A percentile compares a stretch with the other conserved stretches of the same genome.
phyloP scores from a whole-genome alignment of 2,113 vertebrate species.

The Oenanthe oenanthe region DNA sequence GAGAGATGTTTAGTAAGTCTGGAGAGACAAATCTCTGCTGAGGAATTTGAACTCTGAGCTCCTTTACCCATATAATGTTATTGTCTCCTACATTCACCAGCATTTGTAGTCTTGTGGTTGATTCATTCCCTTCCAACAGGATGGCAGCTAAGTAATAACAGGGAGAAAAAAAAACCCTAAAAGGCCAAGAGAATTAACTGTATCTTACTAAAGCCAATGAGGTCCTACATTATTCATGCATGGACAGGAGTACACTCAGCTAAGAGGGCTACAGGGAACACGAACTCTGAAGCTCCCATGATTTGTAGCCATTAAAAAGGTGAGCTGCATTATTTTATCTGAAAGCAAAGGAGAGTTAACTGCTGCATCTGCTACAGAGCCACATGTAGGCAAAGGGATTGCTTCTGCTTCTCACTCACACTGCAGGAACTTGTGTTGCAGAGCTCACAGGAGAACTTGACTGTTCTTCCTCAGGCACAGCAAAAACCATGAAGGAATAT shows the following conservation, averaged over 20 bases:
- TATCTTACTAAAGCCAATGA: not conserved
- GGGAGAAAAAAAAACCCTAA: not conserved
- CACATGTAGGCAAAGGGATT: rapidly evolving
- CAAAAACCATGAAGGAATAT: not conserved
- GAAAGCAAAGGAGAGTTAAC: not conserved
- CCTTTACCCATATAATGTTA: not conserved
- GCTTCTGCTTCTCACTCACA: not conserved
- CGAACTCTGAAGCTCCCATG: not conserved
- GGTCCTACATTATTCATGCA: constrained; percentile 14
- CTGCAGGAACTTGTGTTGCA: not conserved
- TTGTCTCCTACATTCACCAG: not conserved
- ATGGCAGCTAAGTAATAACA: not conserved
- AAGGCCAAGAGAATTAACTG: constrained; percentile 24
- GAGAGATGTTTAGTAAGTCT: not conserved
- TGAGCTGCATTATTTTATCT: not conserved
- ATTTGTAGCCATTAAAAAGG: not conserved
- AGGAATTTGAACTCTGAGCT: not conserved
- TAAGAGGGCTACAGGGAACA: not conserved
- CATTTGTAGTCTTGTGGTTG: not conserved
- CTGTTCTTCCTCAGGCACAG: not conserved
- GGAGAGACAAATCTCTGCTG: not conserved
- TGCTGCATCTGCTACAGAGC: not conserved
- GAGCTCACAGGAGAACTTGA: not conserved
- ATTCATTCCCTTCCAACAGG: not conserved
- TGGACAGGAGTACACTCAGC: not conserved